Evolutionary conservation across 1,140 invertebrate genomes (phyloP).

Genomic region (Oedothorax gibbosus): DNA sequence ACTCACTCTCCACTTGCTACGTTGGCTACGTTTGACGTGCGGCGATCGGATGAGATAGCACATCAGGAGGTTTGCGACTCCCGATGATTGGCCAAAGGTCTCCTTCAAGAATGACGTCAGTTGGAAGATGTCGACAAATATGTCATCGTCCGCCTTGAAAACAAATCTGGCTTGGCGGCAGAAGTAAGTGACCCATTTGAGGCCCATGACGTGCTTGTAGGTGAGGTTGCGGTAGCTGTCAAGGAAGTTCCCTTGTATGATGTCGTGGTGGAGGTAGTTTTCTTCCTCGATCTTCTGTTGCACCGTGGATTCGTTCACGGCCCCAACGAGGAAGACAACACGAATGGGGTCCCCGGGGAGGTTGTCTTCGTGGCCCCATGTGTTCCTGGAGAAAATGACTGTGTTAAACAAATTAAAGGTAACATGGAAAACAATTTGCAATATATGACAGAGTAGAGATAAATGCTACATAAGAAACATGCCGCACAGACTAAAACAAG

Average conservation of each 20-base stretch:
- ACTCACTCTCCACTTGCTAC: conserved; percentile 69
- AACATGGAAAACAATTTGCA: neutral
- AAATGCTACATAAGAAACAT: neutral
- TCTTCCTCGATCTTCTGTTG: conserved; percentile 63
- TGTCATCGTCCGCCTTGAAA: conserved; percentile 85
- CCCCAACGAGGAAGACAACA: conserved; percentile 78
- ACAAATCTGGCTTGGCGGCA: conserved; percentile 78
- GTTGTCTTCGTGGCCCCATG: conserved; percentile 75
- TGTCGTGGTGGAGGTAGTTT: conserved; percentile 65
- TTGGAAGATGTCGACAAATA: conserved; percentile 79
- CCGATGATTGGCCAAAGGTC: conserved; percentile 33
- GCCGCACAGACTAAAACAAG: neutral
- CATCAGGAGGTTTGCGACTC: conserved; percentile 61
- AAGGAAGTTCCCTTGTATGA: conserved; percentile 75
- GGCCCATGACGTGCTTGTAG: conserved; percentile 88
- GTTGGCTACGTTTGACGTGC: conserved; percentile 63
- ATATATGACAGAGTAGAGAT: neutral
- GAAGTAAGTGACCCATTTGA: conserved; percentile 79
- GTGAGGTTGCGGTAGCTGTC: conserved; percentile 87
- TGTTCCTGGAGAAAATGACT: conserved; percentile 69
- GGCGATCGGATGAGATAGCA: conserved; percentile 63
- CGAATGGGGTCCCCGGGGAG: conserved; percentile 64
- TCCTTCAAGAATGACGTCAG: conserved; percentile 75
- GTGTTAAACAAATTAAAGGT: neutral
- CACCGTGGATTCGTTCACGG: conserved; percentile 66